Conservation (phyloP, 2,797 vertebrate species). For the Sebastolobus alascanus region DNA sequence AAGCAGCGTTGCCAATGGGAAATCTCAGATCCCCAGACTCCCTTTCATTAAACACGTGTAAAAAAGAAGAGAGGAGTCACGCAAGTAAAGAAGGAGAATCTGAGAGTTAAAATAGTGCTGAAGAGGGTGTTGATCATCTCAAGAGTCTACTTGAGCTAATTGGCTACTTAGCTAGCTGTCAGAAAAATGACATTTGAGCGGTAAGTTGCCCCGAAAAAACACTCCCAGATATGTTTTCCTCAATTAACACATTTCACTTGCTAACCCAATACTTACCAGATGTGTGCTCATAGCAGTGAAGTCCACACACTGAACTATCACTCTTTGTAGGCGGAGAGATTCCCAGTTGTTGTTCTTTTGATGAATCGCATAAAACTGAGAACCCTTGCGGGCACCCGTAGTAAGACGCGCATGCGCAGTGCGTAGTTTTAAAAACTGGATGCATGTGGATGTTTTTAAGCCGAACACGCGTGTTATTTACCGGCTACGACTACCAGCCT, state of each 20-base stretch:
- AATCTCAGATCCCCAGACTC: not conserved
- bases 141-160: constrained; percentile 18
- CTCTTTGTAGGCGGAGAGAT: accelerated
- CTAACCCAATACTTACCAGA: not conserved
- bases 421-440: accelerated
- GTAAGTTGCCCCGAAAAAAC: not conserved
- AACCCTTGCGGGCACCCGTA: constrained; percentile 47
- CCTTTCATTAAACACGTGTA: not conserved
- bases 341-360: accelerated
- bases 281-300: not conserved
- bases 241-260: accelerated
- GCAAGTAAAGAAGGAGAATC: not conserved
- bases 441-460: constrained; percentile 29
- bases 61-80: not conserved
- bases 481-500: accelerated
- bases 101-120: not conserved
- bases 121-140: not conserved
- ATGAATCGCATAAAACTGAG: not conserved
- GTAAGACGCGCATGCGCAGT: constrained; percentile 43
- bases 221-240: accelerated
- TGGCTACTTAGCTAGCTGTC: constrained; percentile 11
- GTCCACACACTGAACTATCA: accelerated
- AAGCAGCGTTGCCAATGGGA: not conserved
- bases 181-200: accelerated
- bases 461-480: constrained; percentile 36